Percentiles rank a stretch among this genome's conserved stretches.
Conservation (phyloP, 2,888 invertebrate species). For the Tetragonisca angustula region DNA sequence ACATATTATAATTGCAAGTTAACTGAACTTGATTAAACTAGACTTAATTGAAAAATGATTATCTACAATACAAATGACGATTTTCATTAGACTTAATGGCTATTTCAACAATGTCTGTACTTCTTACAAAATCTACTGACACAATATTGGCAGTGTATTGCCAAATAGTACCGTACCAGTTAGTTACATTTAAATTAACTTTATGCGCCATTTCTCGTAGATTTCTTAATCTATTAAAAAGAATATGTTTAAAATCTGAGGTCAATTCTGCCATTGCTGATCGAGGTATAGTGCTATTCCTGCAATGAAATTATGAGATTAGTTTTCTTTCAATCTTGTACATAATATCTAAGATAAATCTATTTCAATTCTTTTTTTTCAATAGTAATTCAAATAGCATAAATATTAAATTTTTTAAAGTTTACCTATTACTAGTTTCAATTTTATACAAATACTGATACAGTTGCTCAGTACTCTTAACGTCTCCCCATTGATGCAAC, state of each 20-base stretch:
- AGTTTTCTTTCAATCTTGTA: neutral
- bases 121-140: conserved; percentile 90
- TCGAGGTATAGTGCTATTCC: conserved; percentile 71
- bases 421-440: conserved; percentile 64
- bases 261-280: conserved; percentile 92
- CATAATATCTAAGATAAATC: neutral
- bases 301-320: conserved; percentile 12
- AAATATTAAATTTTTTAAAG: too few relatives aligned
- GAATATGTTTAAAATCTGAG: conserved; percentile 87
- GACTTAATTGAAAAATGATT: neutral
- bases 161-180: conserved; percentile 89
- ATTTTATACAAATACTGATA: conserved; percentile 84
- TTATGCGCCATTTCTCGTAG: conserved; percentile 88
- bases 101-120: conserved; percentile 88
- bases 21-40: neutral
- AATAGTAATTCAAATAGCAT: neutral
- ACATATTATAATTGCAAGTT: too few relatives aligned
- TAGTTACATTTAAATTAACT: conserved; percentile 89
- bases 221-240: conserved; percentile 87
- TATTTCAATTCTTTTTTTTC: too few relatives aligned
- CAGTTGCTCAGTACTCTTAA: conserved; percentile 85
- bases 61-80: conserved; percentile 67
- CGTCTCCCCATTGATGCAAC: conserved; percentile 89
- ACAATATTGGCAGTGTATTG: conserved; percentile 89
- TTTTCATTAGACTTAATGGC: conserved; percentile 77